These are phyloP conservation scores for Orthonychiurus folsomi DNA, from an alignment of 2,888 invertebrate species.

Conservation along the genomic window DNA sequence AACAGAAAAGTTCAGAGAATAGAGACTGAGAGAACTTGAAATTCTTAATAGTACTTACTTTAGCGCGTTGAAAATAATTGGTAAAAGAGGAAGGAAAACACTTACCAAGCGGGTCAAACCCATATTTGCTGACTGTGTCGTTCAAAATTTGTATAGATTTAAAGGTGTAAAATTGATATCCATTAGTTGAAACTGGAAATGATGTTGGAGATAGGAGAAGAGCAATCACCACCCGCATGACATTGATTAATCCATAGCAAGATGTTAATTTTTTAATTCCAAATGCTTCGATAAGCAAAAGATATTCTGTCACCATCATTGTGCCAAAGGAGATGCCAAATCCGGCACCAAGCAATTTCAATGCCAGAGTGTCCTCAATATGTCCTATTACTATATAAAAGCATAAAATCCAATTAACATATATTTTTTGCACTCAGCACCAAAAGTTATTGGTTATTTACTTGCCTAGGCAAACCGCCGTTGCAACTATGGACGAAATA, in stretches of 20 bases:
- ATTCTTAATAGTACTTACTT: too few species aligned
- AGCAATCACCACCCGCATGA: constrained; percentile 21
- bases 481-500: constrained; percentile 16
- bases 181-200: constrained; percentile 23
- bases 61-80: neutral
- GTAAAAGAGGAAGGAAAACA: neutral
- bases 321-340: constrained; percentile 32
- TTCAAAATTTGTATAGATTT: constrained; percentile 11
- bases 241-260: constrained; percentile 26
- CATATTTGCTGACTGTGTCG: constrained; percentile 7
- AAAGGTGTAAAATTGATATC: constrained; percentile 26
- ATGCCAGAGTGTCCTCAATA: constrained; percentile 19
- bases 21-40: too few species aligned
- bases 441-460: neutral
- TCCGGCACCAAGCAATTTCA: constrained; percentile 25
- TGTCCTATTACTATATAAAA: constrained; percentile 4
- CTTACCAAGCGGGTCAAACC: constrained; percentile 31
- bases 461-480: constrained; percentile 28
- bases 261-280: constrained; percentile 25
- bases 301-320: constrained; percentile 24
- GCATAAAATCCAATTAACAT: neutral
- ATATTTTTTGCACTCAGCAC: neutral
- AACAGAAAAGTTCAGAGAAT: too few species aligned
- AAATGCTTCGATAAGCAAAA: constrained; percentile 33
- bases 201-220: constrained; percentile 16